Evolutionary conservation across 2,888 invertebrate genomes (phyloP), one percentile per base, ranked within the genome.

Genomic region (Microdon myrmicae): DNA sequence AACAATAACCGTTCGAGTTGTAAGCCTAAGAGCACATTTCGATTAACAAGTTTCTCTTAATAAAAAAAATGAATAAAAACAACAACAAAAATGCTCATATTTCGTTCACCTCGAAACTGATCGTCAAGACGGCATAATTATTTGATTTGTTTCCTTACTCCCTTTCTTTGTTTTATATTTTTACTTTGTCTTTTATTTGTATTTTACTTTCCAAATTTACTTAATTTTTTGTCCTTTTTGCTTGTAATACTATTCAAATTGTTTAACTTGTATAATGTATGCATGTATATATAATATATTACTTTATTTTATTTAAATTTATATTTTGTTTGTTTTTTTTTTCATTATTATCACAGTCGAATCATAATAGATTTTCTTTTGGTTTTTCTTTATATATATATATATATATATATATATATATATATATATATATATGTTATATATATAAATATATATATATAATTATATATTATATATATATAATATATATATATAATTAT

Each of bases 261-360:
- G 35, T 28, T 61, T 48, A 47, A 47, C 54, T 54, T 67, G 61
- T 69, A 67, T 58, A 59, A 59, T 68, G 58, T 54, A 45, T 56
- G 43, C 59, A 54, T 60, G 60, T 61, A 59, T 67, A 49, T 67
- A 58, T 68, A 68, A 55, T 38, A 47, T 17, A 31, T 48, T 37
- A 12, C 41, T 9, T 45, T 39, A 38, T 45, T 58, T 58, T 55
- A 49, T 51, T 56, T 68, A 45, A 56, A 60, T 58, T 49, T 49
- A 66, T 55, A 54, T 54, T 22, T 58, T 58, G 38, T 61, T 67
- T 47, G 53, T 67, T 49, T 68, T 67, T 70, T 16, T 69, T 71
- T 74, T 72, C 74, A 70, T 75, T 75, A 73, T 76, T 78, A 78
- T 78, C 77, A 78, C 77, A 78, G 77, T 78, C 78, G 79, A 78